Conservation (phyloP, 2,888 invertebrate species). For the Drosophila paranaensis region DNA sequence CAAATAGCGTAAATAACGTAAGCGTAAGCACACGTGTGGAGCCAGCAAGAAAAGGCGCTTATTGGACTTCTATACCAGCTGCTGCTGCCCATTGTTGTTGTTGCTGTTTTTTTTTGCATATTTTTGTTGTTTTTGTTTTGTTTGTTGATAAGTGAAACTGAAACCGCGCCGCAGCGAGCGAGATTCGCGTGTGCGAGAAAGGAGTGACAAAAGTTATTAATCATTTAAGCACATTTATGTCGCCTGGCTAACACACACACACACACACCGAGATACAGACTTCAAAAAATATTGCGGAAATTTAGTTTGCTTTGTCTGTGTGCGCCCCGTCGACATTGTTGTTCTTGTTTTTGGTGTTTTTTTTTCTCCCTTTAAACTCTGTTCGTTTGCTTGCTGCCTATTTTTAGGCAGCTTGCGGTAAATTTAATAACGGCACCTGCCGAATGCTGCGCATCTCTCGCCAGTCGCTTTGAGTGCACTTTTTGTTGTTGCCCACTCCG, state of each 20-base stretch:
- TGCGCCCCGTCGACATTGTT: background rate
- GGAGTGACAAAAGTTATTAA: slow-evolving; percentile 76
- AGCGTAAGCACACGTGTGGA: slow-evolving; percentile 57
- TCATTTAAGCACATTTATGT: slow-evolving; percentile 76
- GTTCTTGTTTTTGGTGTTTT: background rate
- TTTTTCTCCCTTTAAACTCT: slow-evolving; percentile 29
- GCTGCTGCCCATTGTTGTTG: slow-evolving; percentile 13
- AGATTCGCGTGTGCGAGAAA: slow-evolving; percentile 51
- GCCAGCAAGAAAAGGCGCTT: slow-evolving; percentile 31
- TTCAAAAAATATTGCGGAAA: slow-evolving; percentile 38
- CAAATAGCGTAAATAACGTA: slow-evolving; percentile 34
- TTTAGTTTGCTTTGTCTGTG: slow-evolving; percentile 40
- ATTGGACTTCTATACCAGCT: slow-evolving; percentile 54
- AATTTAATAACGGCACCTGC: slow-evolving; percentile 44
- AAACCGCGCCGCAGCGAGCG: slow-evolving; percentile 45
- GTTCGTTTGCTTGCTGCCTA: slow-evolving; percentile 15
- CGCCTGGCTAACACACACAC: slow-evolving; percentile 49
- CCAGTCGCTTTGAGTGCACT: slow-evolving; percentile 14
- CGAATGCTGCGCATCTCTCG: slow-evolving; percentile 17
- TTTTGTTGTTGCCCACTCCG: background rate
- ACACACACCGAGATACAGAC: slow-evolving; percentile 15
- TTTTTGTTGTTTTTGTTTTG: slow-evolving; percentile 33
- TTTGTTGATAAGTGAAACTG: slow-evolving; percentile 60
- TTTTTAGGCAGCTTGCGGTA: slow-evolving; percentile 23
- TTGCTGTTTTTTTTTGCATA: slow-evolving; percentile 12